Evolutionary conservation across 2,113 vertebrate species (phyloP), one percentile per base, ranked within the genome.

Genomic region (Protomyctophum bolini): DNA sequence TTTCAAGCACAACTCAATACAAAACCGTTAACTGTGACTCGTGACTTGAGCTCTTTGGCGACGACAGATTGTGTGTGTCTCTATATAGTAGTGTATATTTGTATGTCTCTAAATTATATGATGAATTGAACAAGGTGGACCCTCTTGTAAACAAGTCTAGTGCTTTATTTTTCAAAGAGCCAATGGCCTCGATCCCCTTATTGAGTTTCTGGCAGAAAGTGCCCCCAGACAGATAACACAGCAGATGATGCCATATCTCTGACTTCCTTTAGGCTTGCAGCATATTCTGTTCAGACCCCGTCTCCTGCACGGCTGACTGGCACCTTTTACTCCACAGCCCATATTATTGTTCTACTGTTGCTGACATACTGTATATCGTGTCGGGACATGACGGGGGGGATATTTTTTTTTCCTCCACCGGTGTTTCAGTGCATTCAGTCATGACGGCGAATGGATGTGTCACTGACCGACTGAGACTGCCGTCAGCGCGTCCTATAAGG

Each of bases 301-400:
- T 45, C 6, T 28, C 33, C 45, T 21, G n/a, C n/a, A n/a, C n/a
- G 41, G 14, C 62, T 66, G 78, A 81, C 55, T 71, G 76, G 68
- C 66, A 63, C 63, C 7, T 57, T 57, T n/a, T 41, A 41, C 33
- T 8, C 14, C 71, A 67, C 59, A 66, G 9, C 8, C 47, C 6
- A 8, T 66, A 55, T 68, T 68, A 6, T 69, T 77, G 46, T 50
- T 76, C 55, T 50, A 21, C 21, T 12, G 72, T 70, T 75, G 21
- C 29, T 9, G 55, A 58, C 28, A 58, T 1, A n/a, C n/a, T n/a
- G n/a, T n/a, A n/a, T n/a, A 21, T 9, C 57, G 10, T 58, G 57
- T 29, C 21, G 8, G n/a, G 8, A 48, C 55, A 62, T 41, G 51
- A 4, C 1, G 1, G 2, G 21, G 46, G n/a, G n/a, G n/a, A n/a